Conservation (phyloP, 2,113 vertebrate species). For the Agelaius phoeniceus region DNA sequence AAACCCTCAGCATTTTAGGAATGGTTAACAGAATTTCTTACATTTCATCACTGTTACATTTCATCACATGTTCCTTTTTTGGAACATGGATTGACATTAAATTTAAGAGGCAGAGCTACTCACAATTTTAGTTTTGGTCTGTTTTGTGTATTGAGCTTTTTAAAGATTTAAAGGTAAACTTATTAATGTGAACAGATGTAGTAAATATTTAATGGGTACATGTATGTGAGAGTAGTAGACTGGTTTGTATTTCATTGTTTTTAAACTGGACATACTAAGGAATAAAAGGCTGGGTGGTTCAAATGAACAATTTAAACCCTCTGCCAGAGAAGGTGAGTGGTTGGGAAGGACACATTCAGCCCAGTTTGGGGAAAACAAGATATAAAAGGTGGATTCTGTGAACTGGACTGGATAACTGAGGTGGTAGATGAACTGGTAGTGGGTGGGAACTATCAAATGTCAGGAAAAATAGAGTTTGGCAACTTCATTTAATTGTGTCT, state of each 20-base stretch:
- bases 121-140: not conserved
- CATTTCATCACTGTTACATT: not conserved
- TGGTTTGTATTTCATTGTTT: not conserved
- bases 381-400: not conserved
- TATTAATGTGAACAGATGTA: not conserved
- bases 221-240: not conserved
- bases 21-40: not conserved
- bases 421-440: not conserved
- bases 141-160: not conserved
- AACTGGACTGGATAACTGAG: not conserved
- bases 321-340: not conserved
- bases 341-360: not conserved
- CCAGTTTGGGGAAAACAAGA: not conserved
- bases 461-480: not conserved
- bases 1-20: not conserved
- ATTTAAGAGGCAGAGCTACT: not conserved
- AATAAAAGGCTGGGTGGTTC: not conserved
- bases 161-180: not conserved
- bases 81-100: not conserved
- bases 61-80: not conserved
- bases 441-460: not conserved
- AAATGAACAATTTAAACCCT: not conserved
- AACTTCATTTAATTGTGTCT: not conserved
- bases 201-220: not conserved
- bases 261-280: not conserved